Percentiles rank a stretch among this genome's conserved stretches.
phyloP scores from a whole-genome alignment of 2,797 vertebrate species.

The Spinus pinus region DNA sequence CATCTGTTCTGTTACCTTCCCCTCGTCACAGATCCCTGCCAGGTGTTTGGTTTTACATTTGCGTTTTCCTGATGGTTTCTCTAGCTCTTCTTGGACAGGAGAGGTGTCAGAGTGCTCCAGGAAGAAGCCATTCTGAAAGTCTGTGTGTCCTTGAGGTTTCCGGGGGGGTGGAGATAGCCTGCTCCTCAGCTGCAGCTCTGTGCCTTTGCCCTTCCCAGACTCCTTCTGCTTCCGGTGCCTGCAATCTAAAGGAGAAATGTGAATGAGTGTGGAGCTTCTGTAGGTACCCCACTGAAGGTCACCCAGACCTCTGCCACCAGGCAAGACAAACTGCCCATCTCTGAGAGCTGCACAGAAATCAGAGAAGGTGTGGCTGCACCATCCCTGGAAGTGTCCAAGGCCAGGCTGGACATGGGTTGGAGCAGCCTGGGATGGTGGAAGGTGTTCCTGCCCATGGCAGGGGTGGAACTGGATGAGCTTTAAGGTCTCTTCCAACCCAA shows the following conservation, averaged over 20 bases:
- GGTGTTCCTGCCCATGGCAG: not conserved
- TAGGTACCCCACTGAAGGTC: not conserved
- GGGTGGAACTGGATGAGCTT: not conserved
- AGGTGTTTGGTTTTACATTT: slow-evolving; percentile 99
- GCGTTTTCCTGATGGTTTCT: slow-evolving; percentile 96
- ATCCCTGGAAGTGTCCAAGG: not conserved
- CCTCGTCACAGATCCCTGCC: slow-evolving; percentile 73
- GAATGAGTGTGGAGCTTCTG: not conserved
- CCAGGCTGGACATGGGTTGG: not conserved
- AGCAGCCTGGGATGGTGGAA: not conserved
- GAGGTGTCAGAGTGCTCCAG: slow-evolving; percentile 76
- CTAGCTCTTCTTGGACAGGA: slow-evolving; percentile 76
- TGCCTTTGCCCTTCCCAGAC: slow-evolving; percentile 40
- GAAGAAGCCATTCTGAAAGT: slow-evolving; percentile 76
- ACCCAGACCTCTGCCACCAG: not conserved
- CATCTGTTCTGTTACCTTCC: slow-evolving; percentile 62
- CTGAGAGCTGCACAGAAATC: not conserved
- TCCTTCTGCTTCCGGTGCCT: slow-evolving; percentile 76
- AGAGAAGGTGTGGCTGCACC: not conserved
- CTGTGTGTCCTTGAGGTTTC: slow-evolving; percentile 68
- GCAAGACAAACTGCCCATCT: not conserved
- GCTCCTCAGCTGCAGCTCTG: slow-evolving; percentile 72
- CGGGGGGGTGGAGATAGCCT: slow-evolving; percentile 66
- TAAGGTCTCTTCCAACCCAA: not conserved
- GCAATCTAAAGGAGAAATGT: slow-evolving; percentile 59